Percentiles rank a stretch among this genome's conserved stretches.
These are phyloP conservation scores for Dryococelus australis DNA, from an alignment of 2,888 invertebrate species.

Conservation along the genomic window DNA sequence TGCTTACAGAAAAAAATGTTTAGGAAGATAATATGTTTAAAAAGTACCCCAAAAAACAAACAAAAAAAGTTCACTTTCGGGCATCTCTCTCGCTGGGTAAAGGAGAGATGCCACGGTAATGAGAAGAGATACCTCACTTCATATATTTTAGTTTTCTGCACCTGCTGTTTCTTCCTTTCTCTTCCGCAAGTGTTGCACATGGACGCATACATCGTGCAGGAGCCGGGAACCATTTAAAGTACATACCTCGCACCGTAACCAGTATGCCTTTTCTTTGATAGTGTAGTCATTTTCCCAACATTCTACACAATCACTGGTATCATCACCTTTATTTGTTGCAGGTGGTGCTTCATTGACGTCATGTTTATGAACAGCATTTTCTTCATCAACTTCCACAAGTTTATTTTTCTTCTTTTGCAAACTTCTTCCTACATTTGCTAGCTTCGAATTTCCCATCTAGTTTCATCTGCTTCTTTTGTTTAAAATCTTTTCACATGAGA, in stretches of 20 bases:
- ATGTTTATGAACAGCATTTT: neutral
- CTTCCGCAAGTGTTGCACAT: neutral
- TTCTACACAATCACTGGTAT: neutral
- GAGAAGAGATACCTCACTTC: neutral
- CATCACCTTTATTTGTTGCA: slow-evolving; percentile 3
- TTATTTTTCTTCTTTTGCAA: neutral
- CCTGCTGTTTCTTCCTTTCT: neutral
- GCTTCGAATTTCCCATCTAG: neutral
- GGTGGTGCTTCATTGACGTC: neutral
- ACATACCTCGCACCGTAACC: neutral
- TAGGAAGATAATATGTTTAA: neutral
- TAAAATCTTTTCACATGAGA: neutral
- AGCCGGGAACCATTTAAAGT: neutral
- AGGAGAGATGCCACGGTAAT: neutral
- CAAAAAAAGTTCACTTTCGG: neutral
- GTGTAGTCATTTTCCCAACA: slow-evolving; percentile 23
- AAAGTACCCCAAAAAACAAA: neutral
- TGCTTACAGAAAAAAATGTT: neutral
- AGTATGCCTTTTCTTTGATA: neutral
- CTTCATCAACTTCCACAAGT: neutral
- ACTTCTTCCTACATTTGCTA: neutral
- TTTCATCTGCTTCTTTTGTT: neutral
- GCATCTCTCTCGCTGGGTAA: neutral
- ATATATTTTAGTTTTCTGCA: neutral
- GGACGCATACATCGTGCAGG: neutral